phyloP scores from a whole-genome alignment of 2,797 vertebrate genomes.

The Taeniopygia guttata region DNA sequence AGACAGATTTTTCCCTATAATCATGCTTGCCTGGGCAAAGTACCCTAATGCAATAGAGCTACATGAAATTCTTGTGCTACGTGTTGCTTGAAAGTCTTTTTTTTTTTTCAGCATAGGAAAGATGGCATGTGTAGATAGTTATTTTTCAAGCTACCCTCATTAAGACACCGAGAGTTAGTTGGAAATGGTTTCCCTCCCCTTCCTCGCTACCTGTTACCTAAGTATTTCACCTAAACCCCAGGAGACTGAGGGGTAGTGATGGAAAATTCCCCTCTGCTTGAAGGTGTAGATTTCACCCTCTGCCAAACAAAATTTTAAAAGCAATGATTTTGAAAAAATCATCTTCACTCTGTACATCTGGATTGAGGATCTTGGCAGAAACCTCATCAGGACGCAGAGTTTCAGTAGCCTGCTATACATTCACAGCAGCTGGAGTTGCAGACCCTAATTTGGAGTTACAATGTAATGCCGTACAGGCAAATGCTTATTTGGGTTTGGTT shows the following conservation, averaged over 20 bases:
- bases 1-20: conserved; percentile 8
- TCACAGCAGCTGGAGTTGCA: conserved; percentile 8
- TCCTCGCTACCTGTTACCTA: not conserved
- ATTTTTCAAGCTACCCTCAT: conserved; percentile 5
- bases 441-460: conserved; percentile 6
- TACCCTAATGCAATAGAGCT: not conserved
- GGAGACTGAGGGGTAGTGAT: not conserved
- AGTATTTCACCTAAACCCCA: not conserved
- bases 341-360: not conserved
- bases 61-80: conserved; percentile 16
- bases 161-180: not conserved
- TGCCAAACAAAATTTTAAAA: not conserved
- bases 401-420: not conserved
- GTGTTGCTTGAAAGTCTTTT: not conserved
- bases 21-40: conserved; percentile 51
- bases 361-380: not conserved
- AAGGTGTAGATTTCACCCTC: not conserved
- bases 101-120: not conserved
- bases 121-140: not conserved
- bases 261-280: not conserved
- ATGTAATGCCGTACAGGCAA: not conserved
- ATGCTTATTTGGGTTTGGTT: conserved; percentile 1
- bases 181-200: not conserved
- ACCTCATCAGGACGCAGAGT: not conserved
- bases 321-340: not conserved